These are phyloP conservation scores for Grantiella picta DNA, from an alignment of 2,113 vertebrate species.

Conservation along the genomic window DNA sequence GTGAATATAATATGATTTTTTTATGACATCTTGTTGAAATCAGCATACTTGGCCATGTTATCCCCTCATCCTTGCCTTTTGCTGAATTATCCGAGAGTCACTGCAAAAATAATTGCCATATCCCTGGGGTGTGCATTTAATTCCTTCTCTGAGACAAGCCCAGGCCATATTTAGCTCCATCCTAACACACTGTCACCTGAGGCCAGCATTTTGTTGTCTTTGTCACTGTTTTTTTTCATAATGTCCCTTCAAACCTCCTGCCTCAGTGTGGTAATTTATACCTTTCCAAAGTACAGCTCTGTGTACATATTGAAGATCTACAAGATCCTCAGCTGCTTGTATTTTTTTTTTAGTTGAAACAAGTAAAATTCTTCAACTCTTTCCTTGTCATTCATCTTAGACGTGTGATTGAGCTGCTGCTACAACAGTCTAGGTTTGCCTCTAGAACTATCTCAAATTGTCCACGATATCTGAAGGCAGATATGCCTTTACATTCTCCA, in stretches of 20 bases:
- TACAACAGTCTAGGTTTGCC: not conserved
- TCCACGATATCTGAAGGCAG: not conserved
- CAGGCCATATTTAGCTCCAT: not conserved
- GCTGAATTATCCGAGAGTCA: not conserved
- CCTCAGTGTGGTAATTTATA: not conserved
- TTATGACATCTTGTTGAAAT: not conserved
- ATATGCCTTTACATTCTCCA: not conserved
- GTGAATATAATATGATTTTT: not conserved
- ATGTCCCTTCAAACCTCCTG: not conserved
- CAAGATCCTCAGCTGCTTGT: not conserved
- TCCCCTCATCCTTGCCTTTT: not conserved
- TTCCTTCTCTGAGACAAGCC: not conserved
- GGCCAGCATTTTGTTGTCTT: not conserved
- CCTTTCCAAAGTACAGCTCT: not conserved
- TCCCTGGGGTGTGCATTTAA: not conserved
- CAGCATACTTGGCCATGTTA: not conserved
- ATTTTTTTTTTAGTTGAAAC: not conserved
- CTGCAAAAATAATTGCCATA: not conserved
- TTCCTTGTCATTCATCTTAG: not conserved
- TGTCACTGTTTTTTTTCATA: not conserved
- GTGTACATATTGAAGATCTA: not conserved
- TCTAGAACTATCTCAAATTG: not conserved
- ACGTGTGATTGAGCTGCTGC: not conserved
- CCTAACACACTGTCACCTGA: not conserved
- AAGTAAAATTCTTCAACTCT: not conserved